These are phyloP conservation scores for Pseudomyrmex dendroicus DNA, from an alignment of 1,140 invertebrate genomes.

Conservation along the genomic window DNA sequence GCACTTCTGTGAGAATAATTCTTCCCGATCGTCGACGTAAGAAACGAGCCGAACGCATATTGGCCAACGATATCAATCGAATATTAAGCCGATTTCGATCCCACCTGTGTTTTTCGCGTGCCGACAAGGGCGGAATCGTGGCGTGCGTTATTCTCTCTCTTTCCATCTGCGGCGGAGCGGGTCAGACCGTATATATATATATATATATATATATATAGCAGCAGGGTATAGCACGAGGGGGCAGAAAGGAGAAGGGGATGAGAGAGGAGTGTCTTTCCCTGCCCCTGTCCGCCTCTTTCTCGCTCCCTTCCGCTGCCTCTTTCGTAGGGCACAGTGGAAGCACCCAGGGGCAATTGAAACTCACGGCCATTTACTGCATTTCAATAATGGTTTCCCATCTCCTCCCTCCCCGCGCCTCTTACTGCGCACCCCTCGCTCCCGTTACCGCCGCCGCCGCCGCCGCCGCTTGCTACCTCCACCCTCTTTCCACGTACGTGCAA, in stretches of 20 bases:
- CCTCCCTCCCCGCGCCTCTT: conserved; percentile 34
- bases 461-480: neutral
- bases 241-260: neutral
- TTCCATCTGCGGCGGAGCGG: conserved; percentile 46
- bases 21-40: neutral
- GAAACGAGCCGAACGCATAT: conserved; percentile 1
- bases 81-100: neutral
- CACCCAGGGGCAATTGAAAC: conserved; percentile 75
- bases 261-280: conserved; percentile 44
- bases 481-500: conserved; percentile 65
- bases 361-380: conserved; percentile 76
- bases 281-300: conserved; percentile 1
- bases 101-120: conserved; percentile 57
- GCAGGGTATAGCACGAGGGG: neutral
- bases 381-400: conserved; percentile 74
- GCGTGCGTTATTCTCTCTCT: conserved; percentile 72
- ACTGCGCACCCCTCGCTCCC: conserved; percentile 2
- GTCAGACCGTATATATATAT: conserved; percentile 14
- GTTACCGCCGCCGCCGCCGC: neutral
- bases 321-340: conserved; percentile 71
- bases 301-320: conserved; percentile 52
- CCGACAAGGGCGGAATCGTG: conserved; percentile 68
- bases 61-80: conserved; percentile 39
- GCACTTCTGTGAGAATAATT: neutral
- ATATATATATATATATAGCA: no score